Evolutionary conservation across 2,113 vertebrate species (phyloP).

Genomic region (Hyla sarda): DNA sequence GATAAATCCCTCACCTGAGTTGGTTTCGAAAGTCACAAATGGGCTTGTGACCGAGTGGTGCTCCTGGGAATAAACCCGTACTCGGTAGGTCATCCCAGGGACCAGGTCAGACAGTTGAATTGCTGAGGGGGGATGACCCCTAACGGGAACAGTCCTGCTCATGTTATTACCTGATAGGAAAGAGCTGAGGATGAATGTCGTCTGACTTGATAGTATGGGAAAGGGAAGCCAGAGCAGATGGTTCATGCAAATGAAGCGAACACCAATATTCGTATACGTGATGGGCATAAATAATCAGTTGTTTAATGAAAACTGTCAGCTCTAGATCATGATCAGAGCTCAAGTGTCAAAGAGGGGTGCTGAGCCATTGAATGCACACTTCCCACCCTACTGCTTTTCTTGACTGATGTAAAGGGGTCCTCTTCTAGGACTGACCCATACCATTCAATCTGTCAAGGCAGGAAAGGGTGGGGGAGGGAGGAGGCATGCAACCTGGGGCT

Average conservation of each 20-base stretch:
- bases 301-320: too few relatives aligned
- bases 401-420: too few relatives aligned
- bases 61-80: constrained; percentile 93
- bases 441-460: too few relatives aligned
- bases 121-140: constrained; percentile 76
- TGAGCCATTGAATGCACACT: too few relatives aligned
- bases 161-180: constrained; percentile 90
- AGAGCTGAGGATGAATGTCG: constrained; percentile 76
- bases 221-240: constrained; percentile 14
- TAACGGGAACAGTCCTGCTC: constrained; percentile 83
- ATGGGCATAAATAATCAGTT: too few relatives aligned
- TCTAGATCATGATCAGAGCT: too few relatives aligned
- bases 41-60: constrained; percentile 87
- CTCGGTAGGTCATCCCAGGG: constrained; percentile 88
- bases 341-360: too few relatives aligned
- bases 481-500: too few relatives aligned
- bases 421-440: too few relatives aligned
- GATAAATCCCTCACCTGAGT: constrained; percentile 89
- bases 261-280: background rate
- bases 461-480: too few relatives aligned
- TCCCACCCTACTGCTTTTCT: too few relatives aligned
- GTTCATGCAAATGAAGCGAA: constrained; percentile 24
- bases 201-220: constrained; percentile 4
- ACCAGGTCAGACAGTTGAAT: constrained; percentile 89
- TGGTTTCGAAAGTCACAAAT: constrained; percentile 90